These are phyloP conservation scores for Phenganax stokvisi DNA, from an alignment of 92 coral and sea anemone genomes.

Conservation along the genomic window DNA sequence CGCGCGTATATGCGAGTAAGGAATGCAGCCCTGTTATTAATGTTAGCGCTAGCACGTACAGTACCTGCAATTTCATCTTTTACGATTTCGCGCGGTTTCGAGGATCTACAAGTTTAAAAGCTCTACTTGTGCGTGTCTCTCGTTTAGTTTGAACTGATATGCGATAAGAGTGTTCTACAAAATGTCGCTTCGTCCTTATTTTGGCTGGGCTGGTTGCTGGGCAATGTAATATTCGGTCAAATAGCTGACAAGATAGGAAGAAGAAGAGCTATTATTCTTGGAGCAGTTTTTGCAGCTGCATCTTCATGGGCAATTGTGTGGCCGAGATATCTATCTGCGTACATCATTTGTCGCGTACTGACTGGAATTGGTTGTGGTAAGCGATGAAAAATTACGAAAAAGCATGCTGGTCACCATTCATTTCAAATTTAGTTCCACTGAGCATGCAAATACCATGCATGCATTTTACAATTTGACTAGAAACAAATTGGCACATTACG, in stretches of 20 bases:
- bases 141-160: constrained; percentile 21
- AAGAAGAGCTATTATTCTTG: constrained; percentile 9
- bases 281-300: not conserved
- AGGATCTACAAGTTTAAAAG: no score
- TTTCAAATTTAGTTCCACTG: no score
- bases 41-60: no score
- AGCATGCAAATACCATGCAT: no score
- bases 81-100: no score
- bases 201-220: constrained; percentile 31
- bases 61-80: no score
- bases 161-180: constrained; percentile 8
- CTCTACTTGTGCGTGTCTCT: no score
- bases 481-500: no score
- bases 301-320: constrained; percentile 17
- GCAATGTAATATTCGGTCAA: constrained; percentile 5
- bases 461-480: no score
- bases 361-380: constrained; percentile 23
- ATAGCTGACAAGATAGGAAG: constrained; percentile 25
- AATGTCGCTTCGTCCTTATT: constrained; percentile 18
- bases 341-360: constrained; percentile 10
- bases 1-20: no score
- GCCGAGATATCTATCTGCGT: constrained; percentile 15
- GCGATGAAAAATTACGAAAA: not conserved
- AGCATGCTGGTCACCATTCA: no score
- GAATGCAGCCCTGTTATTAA: no score